phyloP scores from a whole-genome alignment of 2,888 invertebrate genomes.

The Fragum whitleyi region DNA sequence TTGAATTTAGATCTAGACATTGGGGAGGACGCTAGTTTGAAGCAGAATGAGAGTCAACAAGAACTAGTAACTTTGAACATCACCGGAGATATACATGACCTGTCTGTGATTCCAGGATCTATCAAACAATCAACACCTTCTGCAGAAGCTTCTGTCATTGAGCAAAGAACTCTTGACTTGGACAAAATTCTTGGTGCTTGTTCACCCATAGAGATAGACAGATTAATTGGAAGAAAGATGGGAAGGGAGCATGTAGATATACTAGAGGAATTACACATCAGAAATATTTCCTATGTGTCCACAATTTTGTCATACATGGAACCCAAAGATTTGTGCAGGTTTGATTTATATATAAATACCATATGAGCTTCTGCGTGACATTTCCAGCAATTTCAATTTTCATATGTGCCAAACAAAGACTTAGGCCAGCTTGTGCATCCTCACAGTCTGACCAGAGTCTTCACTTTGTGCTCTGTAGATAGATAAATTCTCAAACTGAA shows the following conservation, averaged over 20 bases:
- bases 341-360: slow-evolving; percentile 17
- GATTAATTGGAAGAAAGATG: slow-evolving; percentile 77
- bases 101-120: neutral
- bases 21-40: neutral
- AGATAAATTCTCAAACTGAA: too few species aligned
- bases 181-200: slow-evolving; percentile 1
- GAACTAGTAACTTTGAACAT: slow-evolving; percentile 4
- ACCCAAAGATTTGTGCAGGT: slow-evolving; percentile 74
- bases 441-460: too few species aligned
- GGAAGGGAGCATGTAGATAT: slow-evolving; percentile 76
- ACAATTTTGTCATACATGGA: slow-evolving; percentile 65
- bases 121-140: neutral
- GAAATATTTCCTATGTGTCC: slow-evolving; percentile 61
- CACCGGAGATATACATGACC: neutral
- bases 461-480: too few species aligned
- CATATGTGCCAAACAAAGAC: too few species aligned
- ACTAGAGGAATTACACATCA: slow-evolving; percentile 62
- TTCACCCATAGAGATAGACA: slow-evolving; percentile 52
- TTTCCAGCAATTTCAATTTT: too few species aligned
- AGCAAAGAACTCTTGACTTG: neutral
- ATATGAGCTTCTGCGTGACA: too few species aligned
- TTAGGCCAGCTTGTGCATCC: too few species aligned
- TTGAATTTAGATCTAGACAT: slow-evolving; percentile 21
- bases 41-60: neutral
- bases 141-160: neutral